A percentile compares a stretch with the other conserved stretches of the same genome.
Conservation (phyloP, 2,113 vertebrate species). For the Bos indicus region DNA sequence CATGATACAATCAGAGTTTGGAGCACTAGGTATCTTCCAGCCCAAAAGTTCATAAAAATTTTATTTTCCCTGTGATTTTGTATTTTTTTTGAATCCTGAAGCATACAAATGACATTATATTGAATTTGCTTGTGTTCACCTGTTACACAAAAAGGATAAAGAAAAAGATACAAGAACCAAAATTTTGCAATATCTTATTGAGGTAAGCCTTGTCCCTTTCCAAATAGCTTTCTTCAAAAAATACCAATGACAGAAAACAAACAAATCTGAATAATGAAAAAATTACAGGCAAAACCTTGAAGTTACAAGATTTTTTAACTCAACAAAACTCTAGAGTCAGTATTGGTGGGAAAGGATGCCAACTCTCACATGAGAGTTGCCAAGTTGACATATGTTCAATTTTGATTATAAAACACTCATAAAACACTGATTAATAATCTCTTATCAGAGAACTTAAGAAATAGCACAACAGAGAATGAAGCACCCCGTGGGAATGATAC, state of each 20-base stretch:
- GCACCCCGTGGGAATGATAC: neutral
- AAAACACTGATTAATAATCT: conserved; percentile 53
- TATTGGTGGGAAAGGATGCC: neutral
- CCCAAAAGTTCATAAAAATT: neutral
- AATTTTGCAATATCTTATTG: neutral
- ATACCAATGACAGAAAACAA: neutral
- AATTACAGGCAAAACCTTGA: neutral
- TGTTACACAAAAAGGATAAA: neutral
- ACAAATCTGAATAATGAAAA: conserved; percentile 18
- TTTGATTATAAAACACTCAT: conserved; percentile 33
- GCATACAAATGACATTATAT: neutral
- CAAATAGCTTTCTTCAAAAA: conserved; percentile 10
- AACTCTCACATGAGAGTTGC: neutral
- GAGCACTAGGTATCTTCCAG: neutral
- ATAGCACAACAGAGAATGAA: neutral
- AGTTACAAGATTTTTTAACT: conserved; percentile 30
- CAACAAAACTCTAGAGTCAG: conserved; percentile 23
- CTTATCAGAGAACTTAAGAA: neutral
- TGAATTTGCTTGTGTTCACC: neutral
- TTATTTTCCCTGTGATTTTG: neutral
- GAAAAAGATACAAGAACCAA: neutral
- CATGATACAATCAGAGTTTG: neutral
- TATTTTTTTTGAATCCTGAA: neutral
- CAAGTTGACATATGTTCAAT: conserved; percentile 49
- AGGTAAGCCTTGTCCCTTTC: neutral